phyloP scores from a whole-genome alignment of 2,888 invertebrate genomes.

The Heliconius ethilla region DNA sequence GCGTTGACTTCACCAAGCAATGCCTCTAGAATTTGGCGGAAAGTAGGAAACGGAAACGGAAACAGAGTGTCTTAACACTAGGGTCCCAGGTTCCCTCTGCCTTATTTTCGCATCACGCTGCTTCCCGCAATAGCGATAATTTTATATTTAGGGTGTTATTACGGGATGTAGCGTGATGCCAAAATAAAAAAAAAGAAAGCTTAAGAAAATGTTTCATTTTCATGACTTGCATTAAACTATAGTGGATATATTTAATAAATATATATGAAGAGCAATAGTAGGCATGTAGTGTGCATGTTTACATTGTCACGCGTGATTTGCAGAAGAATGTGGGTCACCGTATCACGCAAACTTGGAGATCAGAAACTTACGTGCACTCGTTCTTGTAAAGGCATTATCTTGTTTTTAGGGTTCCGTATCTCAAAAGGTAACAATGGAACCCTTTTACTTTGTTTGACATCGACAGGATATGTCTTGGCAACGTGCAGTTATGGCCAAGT shows the following conservation, averaged over 20 bases:
- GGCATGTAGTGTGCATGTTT: slow-evolving; percentile 25
- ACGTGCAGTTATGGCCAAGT: slow-evolving; percentile 26
- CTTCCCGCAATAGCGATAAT: too few species aligned
- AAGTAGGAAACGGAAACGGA: too few species aligned
- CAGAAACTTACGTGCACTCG: slow-evolving; percentile 39
- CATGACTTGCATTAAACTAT: neutral
- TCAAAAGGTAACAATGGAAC: too few species aligned
- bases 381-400: slow-evolving; percentile 28
- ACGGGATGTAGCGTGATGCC: too few species aligned
- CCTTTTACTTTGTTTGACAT: neutral
- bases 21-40: too few species aligned
- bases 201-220: too few species aligned
- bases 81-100: too few species aligned
- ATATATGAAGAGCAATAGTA: slow-evolving; percentile 11
- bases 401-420: neutral
- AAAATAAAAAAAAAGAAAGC: too few species aligned
- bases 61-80: too few species aligned
- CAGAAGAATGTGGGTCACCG: slow-evolving; percentile 67
- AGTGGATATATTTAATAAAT: slow-evolving; percentile 4
- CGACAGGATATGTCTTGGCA: slow-evolving; percentile 4
- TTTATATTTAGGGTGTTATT: too few species aligned
- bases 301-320: slow-evolving; percentile 70
- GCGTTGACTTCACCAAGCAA: too few species aligned
- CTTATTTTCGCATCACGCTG: too few species aligned
- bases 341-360: slow-evolving; percentile 54